These are phyloP conservation scores for Armadillidium nasatum DNA, from an alignment of 1,140 invertebrate species.

Conservation along the genomic window DNA sequence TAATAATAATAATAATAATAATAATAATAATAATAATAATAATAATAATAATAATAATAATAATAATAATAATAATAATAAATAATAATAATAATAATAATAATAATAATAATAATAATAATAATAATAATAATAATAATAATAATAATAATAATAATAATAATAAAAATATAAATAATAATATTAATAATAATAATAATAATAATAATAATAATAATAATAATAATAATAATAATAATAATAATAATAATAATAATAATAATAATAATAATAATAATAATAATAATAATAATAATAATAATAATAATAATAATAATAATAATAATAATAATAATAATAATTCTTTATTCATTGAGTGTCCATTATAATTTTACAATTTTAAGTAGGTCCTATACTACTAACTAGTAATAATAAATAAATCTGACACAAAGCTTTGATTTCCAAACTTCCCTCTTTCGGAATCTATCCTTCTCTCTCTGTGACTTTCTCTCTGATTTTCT, in stretches of 20 bases:
- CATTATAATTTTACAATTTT: no score
- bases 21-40: conserved; percentile 15
- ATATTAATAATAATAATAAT: conserved; percentile 10
- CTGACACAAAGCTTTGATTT: no score
- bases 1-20: conserved; percentile 13
- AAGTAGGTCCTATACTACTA: no score
- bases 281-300: conserved; percentile 13
- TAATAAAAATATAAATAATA: neutral
- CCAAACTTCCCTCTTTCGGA: no score
- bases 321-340: conserved; percentile 13
- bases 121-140: conserved; percentile 13
- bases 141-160: conserved; percentile 13
- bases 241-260: no score
- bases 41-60: conserved; percentile 7
- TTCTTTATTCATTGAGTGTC: no score
- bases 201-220: no score
- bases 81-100: no score
- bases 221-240: no score
- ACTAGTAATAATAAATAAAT: no score
- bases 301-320: conserved; percentile 15
- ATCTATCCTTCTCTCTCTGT: no score
- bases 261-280: conserved; percentile 13
- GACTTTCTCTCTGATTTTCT: no score
- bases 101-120: neutral
- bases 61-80: conserved; percentile 13